phyloP scores from a whole-genome alignment of 2,113 vertebrate species.

The Podilymbus podiceps region DNA sequence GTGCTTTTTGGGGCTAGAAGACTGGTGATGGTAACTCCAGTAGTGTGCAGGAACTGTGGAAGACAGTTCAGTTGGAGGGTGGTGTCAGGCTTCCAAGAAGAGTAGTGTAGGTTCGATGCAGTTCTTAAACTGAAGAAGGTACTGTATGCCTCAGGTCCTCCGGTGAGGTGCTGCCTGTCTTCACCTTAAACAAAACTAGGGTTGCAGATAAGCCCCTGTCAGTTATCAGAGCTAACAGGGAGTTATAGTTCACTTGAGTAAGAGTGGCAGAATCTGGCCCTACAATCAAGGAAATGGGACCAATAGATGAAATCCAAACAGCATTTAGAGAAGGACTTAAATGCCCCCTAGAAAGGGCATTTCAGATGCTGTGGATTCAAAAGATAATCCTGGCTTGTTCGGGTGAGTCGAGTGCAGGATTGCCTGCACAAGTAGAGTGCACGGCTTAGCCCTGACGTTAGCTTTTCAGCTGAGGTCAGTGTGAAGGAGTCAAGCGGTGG shows the following conservation, averaged over 20 bases:
- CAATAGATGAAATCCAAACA: background rate
- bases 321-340: background rate
- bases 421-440: background rate
- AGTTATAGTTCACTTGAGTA: background rate
- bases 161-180: background rate
- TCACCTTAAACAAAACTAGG: background rate
- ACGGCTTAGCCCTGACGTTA: background rate
- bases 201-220: background rate
- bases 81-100: background rate
- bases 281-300: background rate
- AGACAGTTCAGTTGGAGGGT: background rate
- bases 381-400: background rate
- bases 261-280: background rate
- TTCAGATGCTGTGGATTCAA: background rate
- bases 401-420: background rate
- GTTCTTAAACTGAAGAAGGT: background rate
- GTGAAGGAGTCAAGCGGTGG: background rate
- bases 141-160: background rate
- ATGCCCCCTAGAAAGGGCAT: background rate
- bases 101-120: background rate
- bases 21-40: background rate
- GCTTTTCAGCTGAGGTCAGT: background rate
- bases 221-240: background rate
- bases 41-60: background rate
- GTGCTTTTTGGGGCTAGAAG: slow-evolving; percentile 45